These are phyloP conservation scores for Microctonus aethiopoides DNA, from an alignment of 2,888 invertebrate genomes.

Conservation along the genomic window DNA sequence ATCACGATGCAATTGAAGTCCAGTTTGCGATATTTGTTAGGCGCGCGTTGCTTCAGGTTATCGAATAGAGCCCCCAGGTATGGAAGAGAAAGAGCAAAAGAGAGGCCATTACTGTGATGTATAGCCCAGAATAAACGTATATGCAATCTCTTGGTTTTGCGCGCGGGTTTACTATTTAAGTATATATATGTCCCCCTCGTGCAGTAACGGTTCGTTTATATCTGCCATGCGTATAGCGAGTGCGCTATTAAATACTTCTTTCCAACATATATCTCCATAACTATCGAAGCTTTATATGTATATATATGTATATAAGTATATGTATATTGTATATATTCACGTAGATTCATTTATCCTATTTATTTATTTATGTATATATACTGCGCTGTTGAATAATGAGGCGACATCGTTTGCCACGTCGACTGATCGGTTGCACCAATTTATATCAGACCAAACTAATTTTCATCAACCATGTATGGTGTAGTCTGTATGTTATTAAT, in stretches of 20 bases:
- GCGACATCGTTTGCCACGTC: slow-evolving; percentile 1
- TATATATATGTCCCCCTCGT: slow-evolving; percentile 30
- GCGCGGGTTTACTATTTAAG: slow-evolving; percentile 38
- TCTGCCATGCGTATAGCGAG: slow-evolving; percentile 22
- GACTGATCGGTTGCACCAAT: slow-evolving; percentile 15
- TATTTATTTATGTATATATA: not conserved
- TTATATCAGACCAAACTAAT: slow-evolving; percentile 2
- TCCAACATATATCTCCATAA: slow-evolving; percentile 22
- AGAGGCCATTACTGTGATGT: slow-evolving; percentile 41
- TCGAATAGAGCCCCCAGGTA: slow-evolving; percentile 33
- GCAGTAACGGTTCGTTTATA: slow-evolving; percentile 33
- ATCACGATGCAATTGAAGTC: slow-evolving; percentile 46
- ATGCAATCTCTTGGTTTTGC: slow-evolving; percentile 39
- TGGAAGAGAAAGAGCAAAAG: slow-evolving; percentile 30
- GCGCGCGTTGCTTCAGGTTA: slow-evolving; percentile 32
- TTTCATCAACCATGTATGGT: not conserved
- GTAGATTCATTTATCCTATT: not conserved
- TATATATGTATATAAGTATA: too few species aligned
- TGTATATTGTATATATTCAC: too few species aligned
- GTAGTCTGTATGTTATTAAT: not conserved
- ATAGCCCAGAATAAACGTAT: slow-evolving; percentile 32
- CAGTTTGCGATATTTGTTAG: slow-evolving; percentile 43
- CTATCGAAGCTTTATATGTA: slow-evolving; percentile 15
- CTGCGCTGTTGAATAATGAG: slow-evolving; percentile 23
- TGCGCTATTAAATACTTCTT: slow-evolving; percentile 26